Evolutionary conservation across 64 coral and sea anemone genomes (phyloP).

Genomic region (Stylophora pistillata): DNA sequence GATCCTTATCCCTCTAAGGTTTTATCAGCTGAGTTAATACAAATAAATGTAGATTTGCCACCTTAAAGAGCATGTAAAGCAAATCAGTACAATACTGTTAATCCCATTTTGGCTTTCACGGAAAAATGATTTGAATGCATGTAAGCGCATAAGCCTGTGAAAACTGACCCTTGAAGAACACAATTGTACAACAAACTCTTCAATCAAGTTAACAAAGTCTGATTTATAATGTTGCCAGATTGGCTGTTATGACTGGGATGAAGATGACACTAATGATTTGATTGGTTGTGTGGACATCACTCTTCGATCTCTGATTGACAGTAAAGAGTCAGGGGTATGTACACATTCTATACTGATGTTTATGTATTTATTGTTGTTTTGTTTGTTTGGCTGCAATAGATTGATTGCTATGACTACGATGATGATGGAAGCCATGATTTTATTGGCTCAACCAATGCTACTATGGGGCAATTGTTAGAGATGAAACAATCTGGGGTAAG

Average conservation of each 20-base stretch:
- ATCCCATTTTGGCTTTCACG: no score
- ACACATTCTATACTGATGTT: neutral
- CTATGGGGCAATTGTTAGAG: slow-evolving; percentile 61
- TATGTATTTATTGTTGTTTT: slow-evolving; percentile 1
- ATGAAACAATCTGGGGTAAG: slow-evolving; percentile 60
- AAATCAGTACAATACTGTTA: neutral
- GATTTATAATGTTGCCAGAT: slow-evolving; percentile 51
- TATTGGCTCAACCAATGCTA: slow-evolving; percentile 59
- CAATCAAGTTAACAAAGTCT: neutral
- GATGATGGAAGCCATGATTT: slow-evolving; percentile 76
- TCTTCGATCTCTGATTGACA: slow-evolving; percentile 61
- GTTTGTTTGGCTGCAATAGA: slow-evolving; percentile 48
- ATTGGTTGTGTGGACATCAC: slow-evolving; percentile 80
- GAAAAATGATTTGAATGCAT: no score
- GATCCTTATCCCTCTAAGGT: no score
- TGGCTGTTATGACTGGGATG: slow-evolving; percentile 87
- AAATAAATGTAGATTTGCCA: no score
- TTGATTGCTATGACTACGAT: slow-evolving; percentile 89
- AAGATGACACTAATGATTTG: slow-evolving; percentile 88
- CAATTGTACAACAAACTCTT: neutral
- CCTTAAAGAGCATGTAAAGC: neutral
- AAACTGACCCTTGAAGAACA: neutral
- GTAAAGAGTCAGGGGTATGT: slow-evolving; percentile 71
- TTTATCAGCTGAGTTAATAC: no score
- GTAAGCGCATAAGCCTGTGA: no score